Conservation (phyloP, 2,797 vertebrate species). For the Phalanger gymnotis region DNA sequence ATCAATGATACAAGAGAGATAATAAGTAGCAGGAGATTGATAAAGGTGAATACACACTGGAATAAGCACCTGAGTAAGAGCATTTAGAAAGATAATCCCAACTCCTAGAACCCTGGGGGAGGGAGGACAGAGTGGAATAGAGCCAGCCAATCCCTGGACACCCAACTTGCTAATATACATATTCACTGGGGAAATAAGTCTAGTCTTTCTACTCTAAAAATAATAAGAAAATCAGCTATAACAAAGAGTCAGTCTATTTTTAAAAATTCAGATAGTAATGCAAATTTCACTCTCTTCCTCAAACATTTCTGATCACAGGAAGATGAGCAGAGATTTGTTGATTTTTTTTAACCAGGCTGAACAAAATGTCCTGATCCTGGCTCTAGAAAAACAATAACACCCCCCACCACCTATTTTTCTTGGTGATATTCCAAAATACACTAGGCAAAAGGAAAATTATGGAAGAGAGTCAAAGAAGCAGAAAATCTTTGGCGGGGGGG, state of each 20-base stretch:
- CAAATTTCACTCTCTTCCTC: not conserved
- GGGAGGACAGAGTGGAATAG: too few relatives aligned
- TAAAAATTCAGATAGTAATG: not conserved
- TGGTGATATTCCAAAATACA: constrained; percentile 39
- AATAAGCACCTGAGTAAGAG: not conserved
- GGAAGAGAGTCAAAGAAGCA: not conserved
- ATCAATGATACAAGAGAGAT: not conserved
- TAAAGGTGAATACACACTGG: not conserved
- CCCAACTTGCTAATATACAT: not conserved
- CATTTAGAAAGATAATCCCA: not conserved
- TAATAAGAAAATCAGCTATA: not conserved
- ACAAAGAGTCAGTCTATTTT: not conserved
- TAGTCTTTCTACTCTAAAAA: not conserved
- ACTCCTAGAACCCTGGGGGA: not conserved
- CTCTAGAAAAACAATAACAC: not conserved
- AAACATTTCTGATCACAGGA: not conserved
- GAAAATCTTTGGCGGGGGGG: not conserved
- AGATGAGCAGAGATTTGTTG: not conserved
- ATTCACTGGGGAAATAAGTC: not conserved
- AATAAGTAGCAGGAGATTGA: not conserved
- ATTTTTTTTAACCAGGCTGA: not conserved
- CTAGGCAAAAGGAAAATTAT: constrained; percentile 14
- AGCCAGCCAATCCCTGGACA: not conserved
- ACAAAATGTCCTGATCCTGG: not conserved
- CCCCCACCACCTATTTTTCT: fast-evolving